Base-by-base conservation (phyloP, 2,797 vertebrate genomes). In the Danio jaintianensis region DNA sequence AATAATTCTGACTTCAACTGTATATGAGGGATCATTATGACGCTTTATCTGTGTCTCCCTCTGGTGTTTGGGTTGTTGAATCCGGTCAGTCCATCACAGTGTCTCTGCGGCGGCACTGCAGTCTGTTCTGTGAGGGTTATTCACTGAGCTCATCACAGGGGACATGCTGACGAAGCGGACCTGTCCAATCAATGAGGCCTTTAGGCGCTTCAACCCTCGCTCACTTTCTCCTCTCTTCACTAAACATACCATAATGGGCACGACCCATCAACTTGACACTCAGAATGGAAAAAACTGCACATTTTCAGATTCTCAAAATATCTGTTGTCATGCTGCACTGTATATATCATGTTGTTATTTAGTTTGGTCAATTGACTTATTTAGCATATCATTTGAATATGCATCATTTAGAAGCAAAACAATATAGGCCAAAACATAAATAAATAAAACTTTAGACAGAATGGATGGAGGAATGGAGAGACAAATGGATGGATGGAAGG, bases 131-230 rank as follows among this genome's bases (percentile, higher is more conserved):
- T 42, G 22, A 29, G 55, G 55, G 64, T 75, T 80, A 73, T 82
- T 82, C 77, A 76, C 48, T 18, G 56, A 56, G 68, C 40, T 62
- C 42, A 63, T 82, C 80, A 82, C 74, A 62, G 48, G 56, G 61
- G 75, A 80, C 56, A 55, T 71, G 85, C 83, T 85, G 85, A 85
- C 71, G 59, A 77, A 59, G 79, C 81, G 55, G 63, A 75, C 58
- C 77, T 56, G 63, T 77, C 56, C 76, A 70, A 86, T 85, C 85
- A 80, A 85, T 86, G 79, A 71, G 7, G 67, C 13, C 70, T 85
- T 47, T 69, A 71, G 63, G 76, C 74, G 47, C 38, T 66, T 59
- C 68, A 69, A 66, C 48, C 67, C 18, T 69, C 13, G 71, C 50
- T 80, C 48, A 7, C 47, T 36, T 59, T 80, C 47, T 56, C 22